Conservation (phyloP, 2,113 vertebrate genomes). For the Neolamprologus fasciatus region DNA sequence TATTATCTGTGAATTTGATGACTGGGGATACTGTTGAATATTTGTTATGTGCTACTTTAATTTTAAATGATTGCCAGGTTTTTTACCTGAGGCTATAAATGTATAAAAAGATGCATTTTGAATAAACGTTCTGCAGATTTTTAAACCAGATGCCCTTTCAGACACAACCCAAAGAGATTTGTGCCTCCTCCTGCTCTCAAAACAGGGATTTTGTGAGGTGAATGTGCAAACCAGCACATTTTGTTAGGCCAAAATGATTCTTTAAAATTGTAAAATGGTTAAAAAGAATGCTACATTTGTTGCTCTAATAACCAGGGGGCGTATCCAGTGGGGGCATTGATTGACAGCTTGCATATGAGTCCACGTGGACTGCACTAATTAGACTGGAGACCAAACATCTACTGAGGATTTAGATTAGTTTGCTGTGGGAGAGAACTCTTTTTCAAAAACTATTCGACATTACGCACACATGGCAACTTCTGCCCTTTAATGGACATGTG, state of each 20-base stretch:
- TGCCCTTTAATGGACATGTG: neutral
- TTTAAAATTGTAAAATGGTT: neutral
- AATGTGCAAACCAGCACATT: fast-evolving
- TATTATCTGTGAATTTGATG: neutral
- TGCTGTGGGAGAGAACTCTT: neutral
- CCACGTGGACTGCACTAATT: neutral
- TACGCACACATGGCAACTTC: neutral
- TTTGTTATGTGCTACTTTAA: neutral
- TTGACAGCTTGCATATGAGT: neutral
- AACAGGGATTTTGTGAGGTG: neutral
- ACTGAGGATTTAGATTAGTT: neutral
- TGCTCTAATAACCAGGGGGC: fast-evolving
- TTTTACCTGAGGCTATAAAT: neutral
- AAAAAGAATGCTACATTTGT: neutral
- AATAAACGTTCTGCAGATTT: neutral
- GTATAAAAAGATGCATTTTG: neutral
- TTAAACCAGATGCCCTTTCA: neutral
- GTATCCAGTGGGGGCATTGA: neutral
- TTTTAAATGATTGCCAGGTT: neutral
- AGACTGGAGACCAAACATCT: neutral
- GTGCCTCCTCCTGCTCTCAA: neutral
- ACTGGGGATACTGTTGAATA: neutral
- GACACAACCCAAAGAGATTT: neutral
- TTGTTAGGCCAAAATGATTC: neutral
- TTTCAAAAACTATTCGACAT: neutral